phyloP scores from a whole-genome alignment of 1,140 invertebrate species.

The Bacillus rossius region DNA sequence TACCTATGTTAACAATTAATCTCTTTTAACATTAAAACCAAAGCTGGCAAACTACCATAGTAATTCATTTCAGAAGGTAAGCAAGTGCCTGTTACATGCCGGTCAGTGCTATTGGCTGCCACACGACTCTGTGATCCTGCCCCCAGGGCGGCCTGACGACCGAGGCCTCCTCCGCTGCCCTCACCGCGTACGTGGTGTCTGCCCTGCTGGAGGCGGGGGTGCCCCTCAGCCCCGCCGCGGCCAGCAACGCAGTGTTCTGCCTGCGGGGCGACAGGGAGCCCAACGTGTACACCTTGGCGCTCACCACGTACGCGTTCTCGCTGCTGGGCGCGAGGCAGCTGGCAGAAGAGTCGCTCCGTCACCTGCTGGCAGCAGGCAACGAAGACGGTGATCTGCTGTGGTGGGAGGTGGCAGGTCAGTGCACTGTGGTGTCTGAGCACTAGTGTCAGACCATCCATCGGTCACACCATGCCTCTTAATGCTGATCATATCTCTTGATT shows the following conservation, averaged over 20 bases:
- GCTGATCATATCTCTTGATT: too few relatives aligned
- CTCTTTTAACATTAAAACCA: too few relatives aligned
- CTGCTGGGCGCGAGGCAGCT: constrained; percentile 41
- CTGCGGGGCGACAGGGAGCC: constrained; percentile 43
- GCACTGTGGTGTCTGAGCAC: neutral
- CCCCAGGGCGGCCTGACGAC: constrained; percentile 58
- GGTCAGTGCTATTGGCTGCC: too few relatives aligned
- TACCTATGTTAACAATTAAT: too few relatives aligned
- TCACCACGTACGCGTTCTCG: constrained; percentile 54
- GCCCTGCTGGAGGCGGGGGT: constrained; percentile 54
- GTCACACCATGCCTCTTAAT: too few relatives aligned
- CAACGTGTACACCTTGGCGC: constrained; percentile 50
- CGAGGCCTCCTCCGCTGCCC: constrained; percentile 49
- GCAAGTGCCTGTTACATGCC: too few relatives aligned
- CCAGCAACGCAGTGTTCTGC: constrained; percentile 51
- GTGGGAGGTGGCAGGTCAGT: constrained; percentile 38
- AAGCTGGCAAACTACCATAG: too few relatives aligned
- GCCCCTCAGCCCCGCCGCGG: constrained; percentile 38
- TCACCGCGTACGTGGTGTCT: constrained; percentile 62
- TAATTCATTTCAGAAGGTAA: too few relatives aligned
- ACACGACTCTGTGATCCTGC: too few relatives aligned
- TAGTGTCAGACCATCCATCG: too few relatives aligned
- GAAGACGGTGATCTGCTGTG: constrained; percentile 35
- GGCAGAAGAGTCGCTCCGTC: constrained; percentile 18
- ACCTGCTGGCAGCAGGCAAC: constrained; percentile 19